A percentile compares a stretch with the other conserved stretches of the same genome.
phyloP scores from a whole-genome alignment of 2,888 invertebrate genomes.

The Lordiphosa andalusiaca region DNA sequence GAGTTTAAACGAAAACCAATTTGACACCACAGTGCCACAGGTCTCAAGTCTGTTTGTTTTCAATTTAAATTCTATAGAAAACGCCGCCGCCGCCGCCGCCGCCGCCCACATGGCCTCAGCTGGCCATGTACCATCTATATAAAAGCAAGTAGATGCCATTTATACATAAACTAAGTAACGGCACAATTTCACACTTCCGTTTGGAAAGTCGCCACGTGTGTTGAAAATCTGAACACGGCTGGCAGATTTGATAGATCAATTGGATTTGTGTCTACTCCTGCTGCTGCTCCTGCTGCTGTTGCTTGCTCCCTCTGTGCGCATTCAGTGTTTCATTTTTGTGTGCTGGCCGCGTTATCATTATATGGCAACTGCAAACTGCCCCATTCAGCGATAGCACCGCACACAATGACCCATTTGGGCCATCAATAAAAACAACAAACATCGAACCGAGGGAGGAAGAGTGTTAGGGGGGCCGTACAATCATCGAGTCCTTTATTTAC shows the following conservation, averaged over 20 bases:
- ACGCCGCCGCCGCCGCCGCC: slow-evolving; percentile 5
- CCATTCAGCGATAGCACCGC: slow-evolving; percentile 23
- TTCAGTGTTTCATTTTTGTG: slow-evolving; percentile 27
- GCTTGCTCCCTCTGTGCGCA: slow-evolving; percentile 5
- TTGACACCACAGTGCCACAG: slow-evolving; percentile 1
- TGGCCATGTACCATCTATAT: background rate
- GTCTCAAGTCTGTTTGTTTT: slow-evolving; percentile 42
- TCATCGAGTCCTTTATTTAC: slow-evolving; percentile 17
- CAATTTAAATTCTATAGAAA: slow-evolving; percentile 54
- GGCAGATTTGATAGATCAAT: slow-evolving; percentile 48
- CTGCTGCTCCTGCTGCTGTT: background rate
- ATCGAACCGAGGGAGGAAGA: background rate
- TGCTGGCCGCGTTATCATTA: slow-evolving; percentile 22
- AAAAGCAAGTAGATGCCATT: slow-evolving; percentile 9
- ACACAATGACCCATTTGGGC: slow-evolving; percentile 48
- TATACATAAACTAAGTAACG: slow-evolving; percentile 27
- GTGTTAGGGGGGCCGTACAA: background rate
- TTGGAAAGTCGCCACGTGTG: slow-evolving; percentile 31
- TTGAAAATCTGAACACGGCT: slow-evolving; percentile 24
- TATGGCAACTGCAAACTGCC: slow-evolving; percentile 34
- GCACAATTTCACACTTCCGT: slow-evolving; percentile 57
- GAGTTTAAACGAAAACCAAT: background rate
- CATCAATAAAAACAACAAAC: slow-evolving; percentile 45
- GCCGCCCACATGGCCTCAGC: slow-evolving; percentile 1
- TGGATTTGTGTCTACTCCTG: slow-evolving; percentile 36